Base-by-base conservation (phyloP, 53 echinoderm and acorn worm species). In the Luidia sarsii region DNA sequence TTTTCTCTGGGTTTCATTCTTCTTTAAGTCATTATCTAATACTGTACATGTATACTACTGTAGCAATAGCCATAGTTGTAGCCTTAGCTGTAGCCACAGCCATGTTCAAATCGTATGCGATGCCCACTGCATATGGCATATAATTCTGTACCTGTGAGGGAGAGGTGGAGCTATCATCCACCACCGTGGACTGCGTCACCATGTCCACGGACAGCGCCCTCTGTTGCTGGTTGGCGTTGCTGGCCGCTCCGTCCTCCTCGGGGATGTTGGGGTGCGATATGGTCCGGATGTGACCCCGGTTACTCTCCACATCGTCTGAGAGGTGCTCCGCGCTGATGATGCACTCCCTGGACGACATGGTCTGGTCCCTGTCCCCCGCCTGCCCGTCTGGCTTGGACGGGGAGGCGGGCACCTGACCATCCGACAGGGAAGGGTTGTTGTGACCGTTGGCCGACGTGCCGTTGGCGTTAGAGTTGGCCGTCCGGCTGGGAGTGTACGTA, bases 401-500 rank as follows among this genome's bases (percentile, higher is more conserved):
- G n/a, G n/a, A n/a, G n/a, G n/a, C n/a, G n/a, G n/a, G n/a, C n/a
- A n/a, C n/a, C n/a, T n/a, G n/a, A 41, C 41, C 11, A 6, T 11
- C 41, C 11, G 41, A 7, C 6, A 41, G 22, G 9, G 24, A 3
- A 30, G 50, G 53, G 82, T 48, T 74, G 33, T 74, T 52, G 30
- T 89, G 80, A 31, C 88, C 88, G 19, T 88, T 88, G n/a, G n/a
- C n/a, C 25, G 75, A 55, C 49, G 71, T 70, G 18, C 84, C 84
- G 14, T 89, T 84, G 57, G 80, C 52, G 15, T 63, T 66, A 23
- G 75, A 50, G 18, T 34, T 63, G 50, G 75, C 61, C 13, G 67
- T 46, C 45, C 64, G 39, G 25, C 59, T 68, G 22, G 86, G 43
- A 6, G 79, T 39, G 41, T 69, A 67, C 39, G 70, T 11, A 9